A percentile compares a stretch with the other conserved stretches of the same genome.
These are phyloP conservation scores for Scaptodrosophila latifasciaeformis DNA, from an alignment of 2,888 invertebrate species.

Conservation along the genomic window DNA sequence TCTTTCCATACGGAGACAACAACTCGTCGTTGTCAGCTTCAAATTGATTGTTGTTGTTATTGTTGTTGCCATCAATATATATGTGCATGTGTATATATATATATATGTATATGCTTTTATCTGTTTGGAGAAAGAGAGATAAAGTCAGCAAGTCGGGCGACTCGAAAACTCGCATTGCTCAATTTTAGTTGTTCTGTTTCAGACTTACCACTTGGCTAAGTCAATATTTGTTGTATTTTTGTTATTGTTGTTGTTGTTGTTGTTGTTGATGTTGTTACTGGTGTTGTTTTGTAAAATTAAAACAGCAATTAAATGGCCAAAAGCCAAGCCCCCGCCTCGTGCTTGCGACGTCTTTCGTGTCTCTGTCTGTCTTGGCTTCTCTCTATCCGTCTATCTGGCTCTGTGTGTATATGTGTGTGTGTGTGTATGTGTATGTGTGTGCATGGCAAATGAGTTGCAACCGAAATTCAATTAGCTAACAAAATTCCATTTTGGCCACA, in stretches of 20 bases:
- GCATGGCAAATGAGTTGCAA: conserved; percentile 68
- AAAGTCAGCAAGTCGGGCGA: no score
- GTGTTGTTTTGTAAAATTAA: conserved; percentile 52
- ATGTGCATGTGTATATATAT: no score
- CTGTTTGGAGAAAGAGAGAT: no score
- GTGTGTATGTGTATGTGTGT: conserved; percentile 28
- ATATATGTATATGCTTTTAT: no score
- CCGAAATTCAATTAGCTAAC: conserved; percentile 68
- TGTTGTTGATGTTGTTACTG: conserved; percentile 24
- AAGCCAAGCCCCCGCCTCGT: conserved; percentile 43
- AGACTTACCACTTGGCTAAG: no score
- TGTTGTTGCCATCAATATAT: no score
- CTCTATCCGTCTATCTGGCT: background rate
- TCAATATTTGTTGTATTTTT: background rate
- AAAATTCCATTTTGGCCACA: conserved; percentile 63
- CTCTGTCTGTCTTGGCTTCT: background rate
- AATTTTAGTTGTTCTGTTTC: no score
- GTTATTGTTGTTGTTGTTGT: conserved; percentile 3
- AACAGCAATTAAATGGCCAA: conserved; percentile 67
- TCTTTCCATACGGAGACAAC: background rate
- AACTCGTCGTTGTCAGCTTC: background rate
- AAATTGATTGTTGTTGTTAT: no score
- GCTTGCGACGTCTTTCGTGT: conserved; percentile 14
- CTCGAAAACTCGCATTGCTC: no score
- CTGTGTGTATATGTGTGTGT: no score